phyloP scores from a whole-genome alignment of 53 echinoderm and acorn worm genomes.

The Pentamera pediparva region DNA sequence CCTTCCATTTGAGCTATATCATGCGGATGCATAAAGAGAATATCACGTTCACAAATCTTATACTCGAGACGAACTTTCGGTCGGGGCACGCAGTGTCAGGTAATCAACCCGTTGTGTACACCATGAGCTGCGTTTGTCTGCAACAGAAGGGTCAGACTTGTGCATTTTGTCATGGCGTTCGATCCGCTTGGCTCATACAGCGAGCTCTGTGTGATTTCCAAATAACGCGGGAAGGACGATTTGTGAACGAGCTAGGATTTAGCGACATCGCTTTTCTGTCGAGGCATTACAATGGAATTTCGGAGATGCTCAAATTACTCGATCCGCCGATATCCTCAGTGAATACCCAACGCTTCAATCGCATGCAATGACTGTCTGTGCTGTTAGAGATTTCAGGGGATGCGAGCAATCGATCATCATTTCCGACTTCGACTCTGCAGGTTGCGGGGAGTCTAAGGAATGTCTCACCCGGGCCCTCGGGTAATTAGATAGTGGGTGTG shows the following conservation, averaged over 20 bases:
- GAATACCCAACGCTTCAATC: not conserved
- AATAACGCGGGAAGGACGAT: no score
- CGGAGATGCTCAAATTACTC: no score
- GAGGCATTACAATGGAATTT: no score
- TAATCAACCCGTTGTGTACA: constrained; percentile 3
- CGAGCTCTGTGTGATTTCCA: not conserved
- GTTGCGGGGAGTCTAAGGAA: not conserved
- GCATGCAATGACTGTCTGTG: not conserved
- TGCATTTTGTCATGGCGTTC: not conserved
- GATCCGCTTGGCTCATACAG: not conserved
- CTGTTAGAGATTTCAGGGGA: not conserved
- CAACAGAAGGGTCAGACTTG: not conserved
- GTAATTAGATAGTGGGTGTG: constrained; percentile 9
- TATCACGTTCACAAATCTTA: not conserved
- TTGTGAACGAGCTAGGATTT: no score
- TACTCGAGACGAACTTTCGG: not conserved
- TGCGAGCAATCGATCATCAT: not conserved
- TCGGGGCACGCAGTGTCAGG: constrained; percentile 17
- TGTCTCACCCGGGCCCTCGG: not conserved
- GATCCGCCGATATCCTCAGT: not conserved
- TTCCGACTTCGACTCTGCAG: not conserved
- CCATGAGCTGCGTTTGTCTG: constrained; percentile 10
- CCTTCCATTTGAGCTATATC: not conserved
- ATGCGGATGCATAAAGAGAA: constrained; percentile 11
- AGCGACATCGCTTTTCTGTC: no score